phyloP scores from a whole-genome alignment of 2,888 invertebrate genomes.

The Cryptocephalus moraei region DNA sequence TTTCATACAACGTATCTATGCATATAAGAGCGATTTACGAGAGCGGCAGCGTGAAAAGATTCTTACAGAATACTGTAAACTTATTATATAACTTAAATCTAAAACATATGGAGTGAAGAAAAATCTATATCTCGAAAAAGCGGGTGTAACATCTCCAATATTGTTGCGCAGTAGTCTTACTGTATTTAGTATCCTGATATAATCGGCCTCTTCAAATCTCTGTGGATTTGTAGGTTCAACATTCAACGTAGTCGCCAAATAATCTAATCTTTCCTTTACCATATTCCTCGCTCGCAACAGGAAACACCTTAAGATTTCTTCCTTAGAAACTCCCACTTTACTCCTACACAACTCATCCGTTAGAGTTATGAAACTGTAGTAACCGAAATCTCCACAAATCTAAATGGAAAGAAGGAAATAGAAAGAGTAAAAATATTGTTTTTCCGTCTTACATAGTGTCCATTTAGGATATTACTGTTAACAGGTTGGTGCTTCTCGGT shows the following conservation, averaged over 20 bases:
- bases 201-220: too few relatives aligned
- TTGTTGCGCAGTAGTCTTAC: too few relatives aligned
- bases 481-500: conserved; percentile 20
- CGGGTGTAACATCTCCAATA: too few relatives aligned
- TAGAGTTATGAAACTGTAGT: conserved; percentile 17
- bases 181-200: too few relatives aligned
- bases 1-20: too few relatives aligned
- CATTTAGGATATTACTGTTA: conserved; percentile 22
- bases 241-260: conserved; percentile 12
- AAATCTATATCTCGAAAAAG: too few relatives aligned
- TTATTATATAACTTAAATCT: too few relatives aligned
- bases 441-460: conserved; percentile 30
- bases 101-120: too few relatives aligned
- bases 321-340: conserved; percentile 14
- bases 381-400: conserved; percentile 28
- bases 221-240: too few relatives aligned
- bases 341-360: conserved; percentile 12
- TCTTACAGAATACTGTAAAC: too few relatives aligned
- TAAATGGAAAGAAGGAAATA: conserved; percentile 5
- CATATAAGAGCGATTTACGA: too few relatives aligned
- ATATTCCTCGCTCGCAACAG: conserved; percentile 18
- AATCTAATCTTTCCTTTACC: conserved; percentile 16
- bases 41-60: too few relatives aligned
- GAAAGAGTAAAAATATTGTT: neutral
- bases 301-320: conserved; percentile 18